Evolutionary conservation across 2,888 invertebrate species (phyloP).

Genomic region (Yponomeuta evonymella): DNA sequence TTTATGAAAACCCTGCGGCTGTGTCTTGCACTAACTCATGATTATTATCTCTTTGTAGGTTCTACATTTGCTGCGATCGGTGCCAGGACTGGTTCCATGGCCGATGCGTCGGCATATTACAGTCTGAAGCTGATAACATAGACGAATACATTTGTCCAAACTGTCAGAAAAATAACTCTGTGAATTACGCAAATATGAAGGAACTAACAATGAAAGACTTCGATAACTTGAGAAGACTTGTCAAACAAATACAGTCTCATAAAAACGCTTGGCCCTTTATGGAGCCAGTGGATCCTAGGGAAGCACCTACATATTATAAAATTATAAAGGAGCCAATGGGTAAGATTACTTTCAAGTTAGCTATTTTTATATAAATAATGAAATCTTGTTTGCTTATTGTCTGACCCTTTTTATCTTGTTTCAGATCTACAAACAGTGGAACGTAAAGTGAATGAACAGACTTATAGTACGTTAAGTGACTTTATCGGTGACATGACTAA

Average conservation of each 20-base stretch:
- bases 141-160: constrained; percentile 98
- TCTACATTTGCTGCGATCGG: constrained; percentile 98
- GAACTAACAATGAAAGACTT: constrained; percentile 86
- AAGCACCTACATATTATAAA: constrained; percentile 98
- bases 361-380: background rate
- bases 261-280: constrained; percentile 99
- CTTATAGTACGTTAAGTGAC: constrained; percentile 92
- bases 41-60: constrained; percentile 75
- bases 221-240: constrained; percentile 87
- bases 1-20: too few relatives aligned
- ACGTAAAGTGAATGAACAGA: constrained; percentile 86
- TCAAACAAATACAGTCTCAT: constrained; percentile 93
- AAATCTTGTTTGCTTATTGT: too few relatives aligned
- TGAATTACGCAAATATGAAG: constrained; percentile 94
- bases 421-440: constrained; percentile 96
- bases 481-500: constrained; percentile 98
- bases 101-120: constrained; percentile 95
- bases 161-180: constrained; percentile 92
- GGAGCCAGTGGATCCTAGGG: constrained; percentile 96
- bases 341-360: constrained; percentile 57
- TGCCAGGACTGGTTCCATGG: constrained; percentile 99
- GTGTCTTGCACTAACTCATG: background rate
- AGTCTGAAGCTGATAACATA: constrained; percentile 94
- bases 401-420: constrained; percentile 27
- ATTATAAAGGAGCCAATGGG: constrained; percentile 98